Conservation (phyloP, 2,113 vertebrate genomes). For the Heteronetta atricapilla region DNA sequence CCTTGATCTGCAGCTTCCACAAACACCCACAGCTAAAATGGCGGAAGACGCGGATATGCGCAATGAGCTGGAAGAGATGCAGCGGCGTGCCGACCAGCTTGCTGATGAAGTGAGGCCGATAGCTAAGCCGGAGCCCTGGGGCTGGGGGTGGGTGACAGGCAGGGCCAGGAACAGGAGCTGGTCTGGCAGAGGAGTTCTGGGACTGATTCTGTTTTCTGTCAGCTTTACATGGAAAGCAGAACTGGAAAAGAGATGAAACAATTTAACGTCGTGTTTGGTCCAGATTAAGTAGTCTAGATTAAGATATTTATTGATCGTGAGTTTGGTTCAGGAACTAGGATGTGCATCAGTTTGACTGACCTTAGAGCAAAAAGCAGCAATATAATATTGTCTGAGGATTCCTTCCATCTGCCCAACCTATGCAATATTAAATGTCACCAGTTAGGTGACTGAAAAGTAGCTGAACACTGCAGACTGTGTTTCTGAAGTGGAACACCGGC, state of each 20-base stretch:
- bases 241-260: conserved; percentile 1
- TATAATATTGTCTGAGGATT: conserved; percentile 60
- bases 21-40: conserved; percentile 84
- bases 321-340: conserved; percentile 51
- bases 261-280: background rate
- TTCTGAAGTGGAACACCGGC: conserved; percentile 1
- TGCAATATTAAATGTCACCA: conserved; percentile 22
- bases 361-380: conserved; percentile 46
- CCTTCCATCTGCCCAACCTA: conserved; percentile 31
- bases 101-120: conserved; percentile 89
- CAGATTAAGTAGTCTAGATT: background rate
- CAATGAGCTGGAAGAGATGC: conserved; percentile 99
- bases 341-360: conserved; percentile 24
- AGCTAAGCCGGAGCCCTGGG: background rate
- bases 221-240: background rate
- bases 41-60: conserved; percentile 98
- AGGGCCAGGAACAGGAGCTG: background rate
- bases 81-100: conserved; percentile 95
- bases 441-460: background rate
- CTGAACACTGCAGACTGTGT: background rate
- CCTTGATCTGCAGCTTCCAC: conserved; percentile 73
- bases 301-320: conserved; percentile 22
- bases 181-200: background rate
- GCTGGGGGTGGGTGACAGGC: background rate
- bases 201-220: background rate